Percentiles rank a stretch among this genome's conserved stretches.
Evolutionary conservation across 23 tunicate genomes (phyloP).

Genomic region (Styela clava): DNA sequence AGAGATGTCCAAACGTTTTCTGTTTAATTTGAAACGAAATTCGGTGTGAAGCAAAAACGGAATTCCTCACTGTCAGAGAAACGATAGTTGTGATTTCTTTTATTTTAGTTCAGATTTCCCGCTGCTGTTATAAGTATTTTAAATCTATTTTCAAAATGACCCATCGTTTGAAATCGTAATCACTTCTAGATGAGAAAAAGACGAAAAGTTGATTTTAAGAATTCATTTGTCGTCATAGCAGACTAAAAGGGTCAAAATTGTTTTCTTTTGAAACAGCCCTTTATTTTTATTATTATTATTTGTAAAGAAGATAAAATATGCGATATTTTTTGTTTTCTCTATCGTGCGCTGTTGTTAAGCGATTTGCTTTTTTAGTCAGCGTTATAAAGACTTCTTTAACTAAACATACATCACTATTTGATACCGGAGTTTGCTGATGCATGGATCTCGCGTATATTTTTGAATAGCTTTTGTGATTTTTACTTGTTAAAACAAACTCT

Average conservation of each 20-base stretch:
- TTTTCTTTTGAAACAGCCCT: background rate
- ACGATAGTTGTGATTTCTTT: too few relatives aligned
- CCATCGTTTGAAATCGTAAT: too few relatives aligned
- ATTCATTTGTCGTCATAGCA: background rate
- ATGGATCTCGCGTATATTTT: background rate
- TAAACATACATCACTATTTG: conserved; percentile 4
- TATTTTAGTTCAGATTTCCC: too few relatives aligned
- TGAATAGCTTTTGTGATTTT: background rate
- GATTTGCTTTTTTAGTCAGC: conserved; percentile 15
- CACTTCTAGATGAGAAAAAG: too few relatives aligned
- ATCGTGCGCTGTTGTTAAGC: background rate
- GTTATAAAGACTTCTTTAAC: background rate
- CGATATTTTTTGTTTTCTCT: background rate
- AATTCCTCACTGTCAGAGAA: too few relatives aligned
- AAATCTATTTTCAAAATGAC: too few relatives aligned
- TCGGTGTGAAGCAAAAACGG: too few relatives aligned
- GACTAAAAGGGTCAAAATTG: background rate
- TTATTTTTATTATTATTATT: too few relatives aligned
- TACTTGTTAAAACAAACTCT: conserved; percentile 3
- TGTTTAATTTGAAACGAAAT: too few relatives aligned
- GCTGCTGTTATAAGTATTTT: too few relatives aligned
- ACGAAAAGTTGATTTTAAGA: background rate
- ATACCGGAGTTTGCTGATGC: conserved; percentile 9
- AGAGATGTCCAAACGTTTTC: too few relatives aligned
- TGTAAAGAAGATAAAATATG: background rate